Percentiles rank a stretch among this genome's conserved stretches.
These are phyloP conservation scores for Lasioglossum baleicum DNA, from an alignment of 1,140 invertebrate species.

Conservation along the genomic window DNA sequence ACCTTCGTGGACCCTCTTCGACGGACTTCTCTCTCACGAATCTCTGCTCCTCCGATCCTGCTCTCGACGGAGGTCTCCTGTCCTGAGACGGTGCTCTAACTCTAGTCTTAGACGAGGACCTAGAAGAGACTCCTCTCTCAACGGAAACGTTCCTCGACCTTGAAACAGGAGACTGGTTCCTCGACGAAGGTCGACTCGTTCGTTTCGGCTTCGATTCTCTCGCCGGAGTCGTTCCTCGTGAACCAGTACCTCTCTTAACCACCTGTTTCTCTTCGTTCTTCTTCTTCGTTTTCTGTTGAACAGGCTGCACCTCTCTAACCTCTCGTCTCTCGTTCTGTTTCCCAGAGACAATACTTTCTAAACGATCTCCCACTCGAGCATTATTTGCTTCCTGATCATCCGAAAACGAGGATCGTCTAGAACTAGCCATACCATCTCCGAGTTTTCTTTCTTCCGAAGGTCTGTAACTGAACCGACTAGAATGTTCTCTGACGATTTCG, in stretches of 20 bases:
- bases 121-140: constrained; percentile 59
- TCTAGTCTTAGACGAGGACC: constrained; percentile 63
- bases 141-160: constrained; percentile 66
- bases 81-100: constrained; percentile 48
- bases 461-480: constrained; percentile 35
- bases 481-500: constrained; percentile 87
- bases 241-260: constrained; percentile 28
- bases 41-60: constrained; percentile 43
- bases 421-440: constrained; percentile 10
- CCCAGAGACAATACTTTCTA: no score
- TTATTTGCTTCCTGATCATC: constrained; percentile 34
- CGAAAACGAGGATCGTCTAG: constrained; percentile 48
- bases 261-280: constrained; percentile 2
- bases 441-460: constrained; percentile 35
- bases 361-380: not conserved
- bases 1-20: constrained; percentile 20
- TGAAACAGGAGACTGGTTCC: constrained; percentile 60
- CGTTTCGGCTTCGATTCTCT: constrained; percentile 32
- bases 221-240: constrained; percentile 53
- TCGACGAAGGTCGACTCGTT: constrained; percentile 31
- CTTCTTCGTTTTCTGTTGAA: not conserved
- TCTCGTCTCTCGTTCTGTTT: not conserved
- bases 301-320: no score
- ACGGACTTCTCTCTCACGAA: constrained; percentile 26
- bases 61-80: constrained; percentile 51